A percentile compares a stretch with the other conserved stretches of the same genome.
phyloP scores from a whole-genome alignment of 2,888 invertebrate species.

The Aradus depressus region DNA sequence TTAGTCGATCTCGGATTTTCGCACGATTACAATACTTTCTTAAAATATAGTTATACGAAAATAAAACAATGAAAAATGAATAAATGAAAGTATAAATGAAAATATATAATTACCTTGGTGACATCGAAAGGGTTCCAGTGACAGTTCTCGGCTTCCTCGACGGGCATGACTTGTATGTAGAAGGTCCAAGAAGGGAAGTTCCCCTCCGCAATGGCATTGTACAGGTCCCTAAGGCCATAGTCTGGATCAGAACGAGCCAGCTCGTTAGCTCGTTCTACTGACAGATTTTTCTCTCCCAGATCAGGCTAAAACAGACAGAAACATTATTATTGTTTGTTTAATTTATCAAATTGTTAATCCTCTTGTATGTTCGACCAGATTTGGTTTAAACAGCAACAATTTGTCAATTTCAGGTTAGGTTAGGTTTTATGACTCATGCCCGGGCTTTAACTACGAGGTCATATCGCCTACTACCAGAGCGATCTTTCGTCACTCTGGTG shows the following conservation, averaged over 20 bases:
- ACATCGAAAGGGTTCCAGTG: constrained; percentile 42
- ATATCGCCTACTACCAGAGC: too few species aligned
- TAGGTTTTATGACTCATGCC: too few species aligned
- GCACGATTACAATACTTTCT: too few species aligned
- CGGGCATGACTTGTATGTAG: constrained; percentile 39
- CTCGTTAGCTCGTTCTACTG: constrained; percentile 34
- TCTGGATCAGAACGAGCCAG: constrained; percentile 36
- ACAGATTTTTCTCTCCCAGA: constrained; percentile 40
- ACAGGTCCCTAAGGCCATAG: constrained; percentile 37
- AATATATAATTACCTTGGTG: constrained; percentile 35
- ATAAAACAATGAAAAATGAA: neutral
- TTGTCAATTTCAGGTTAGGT: too few species aligned
- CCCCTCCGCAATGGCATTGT: constrained; percentile 36
- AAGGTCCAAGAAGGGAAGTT: constrained; percentile 40
- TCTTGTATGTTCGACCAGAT: too few species aligned
- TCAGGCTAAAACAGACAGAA: constrained; percentile 34
- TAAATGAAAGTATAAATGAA: neutral
- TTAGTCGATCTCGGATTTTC: too few species aligned
- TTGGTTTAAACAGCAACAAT: too few species aligned
- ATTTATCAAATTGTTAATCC: too few species aligned
- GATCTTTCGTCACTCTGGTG: too few species aligned
- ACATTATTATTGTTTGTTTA: too few species aligned
- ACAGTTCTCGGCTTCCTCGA: constrained; percentile 36
- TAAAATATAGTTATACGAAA: too few species aligned
- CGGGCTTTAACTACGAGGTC: too few species aligned